phyloP scores from a whole-genome alignment of 2,797 vertebrate species.

The Leuciscus waleckii region DNA sequence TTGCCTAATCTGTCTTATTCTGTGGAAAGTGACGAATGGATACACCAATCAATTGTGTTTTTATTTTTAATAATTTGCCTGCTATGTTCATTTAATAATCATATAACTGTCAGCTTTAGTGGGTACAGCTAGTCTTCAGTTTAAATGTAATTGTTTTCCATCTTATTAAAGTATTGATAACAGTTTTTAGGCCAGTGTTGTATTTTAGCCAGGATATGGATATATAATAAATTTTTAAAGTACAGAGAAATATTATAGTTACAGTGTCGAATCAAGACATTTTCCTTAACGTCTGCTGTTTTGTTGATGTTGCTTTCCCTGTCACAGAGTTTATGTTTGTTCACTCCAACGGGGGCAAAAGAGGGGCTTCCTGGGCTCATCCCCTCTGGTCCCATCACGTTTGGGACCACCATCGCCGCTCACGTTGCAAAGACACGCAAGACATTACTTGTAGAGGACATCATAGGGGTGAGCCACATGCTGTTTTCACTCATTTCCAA shows the following conservation, averaged over 20 bases:
- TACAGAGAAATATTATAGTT: not conserved
- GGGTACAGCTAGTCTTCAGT: not conserved
- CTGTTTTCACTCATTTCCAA: not conserved
- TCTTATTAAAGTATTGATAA: not conserved
- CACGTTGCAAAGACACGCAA: slow-evolving; percentile 96
- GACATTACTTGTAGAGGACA: slow-evolving; percentile 93
- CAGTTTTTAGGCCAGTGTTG: not conserved
- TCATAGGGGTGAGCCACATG: slow-evolving; percentile 86
- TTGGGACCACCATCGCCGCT: slow-evolving; percentile 93
- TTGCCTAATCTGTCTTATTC: slow-evolving; percentile 9
- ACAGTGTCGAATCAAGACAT: not conserved
- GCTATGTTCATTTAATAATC: not conserved
- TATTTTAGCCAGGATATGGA: not conserved
- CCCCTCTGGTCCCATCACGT: slow-evolving; percentile 90
- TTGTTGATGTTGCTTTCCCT: slow-evolving; percentile 41
- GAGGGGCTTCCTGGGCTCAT: slow-evolving; percentile 89
- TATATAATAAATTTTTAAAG: not conserved
- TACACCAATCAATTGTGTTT: not conserved
- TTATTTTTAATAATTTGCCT: not conserved
- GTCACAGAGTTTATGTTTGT: slow-evolving; percentile 92
- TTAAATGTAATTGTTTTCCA: not conserved
- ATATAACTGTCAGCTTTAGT: not conserved
- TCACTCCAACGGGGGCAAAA: slow-evolving; percentile 91
- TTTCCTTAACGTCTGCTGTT: slow-evolving; percentile 10
- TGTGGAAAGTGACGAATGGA: not conserved